These are phyloP conservation scores for Drusus annulatus DNA, from an alignment of 1,140 invertebrate genomes.

Conservation along the genomic window DNA sequence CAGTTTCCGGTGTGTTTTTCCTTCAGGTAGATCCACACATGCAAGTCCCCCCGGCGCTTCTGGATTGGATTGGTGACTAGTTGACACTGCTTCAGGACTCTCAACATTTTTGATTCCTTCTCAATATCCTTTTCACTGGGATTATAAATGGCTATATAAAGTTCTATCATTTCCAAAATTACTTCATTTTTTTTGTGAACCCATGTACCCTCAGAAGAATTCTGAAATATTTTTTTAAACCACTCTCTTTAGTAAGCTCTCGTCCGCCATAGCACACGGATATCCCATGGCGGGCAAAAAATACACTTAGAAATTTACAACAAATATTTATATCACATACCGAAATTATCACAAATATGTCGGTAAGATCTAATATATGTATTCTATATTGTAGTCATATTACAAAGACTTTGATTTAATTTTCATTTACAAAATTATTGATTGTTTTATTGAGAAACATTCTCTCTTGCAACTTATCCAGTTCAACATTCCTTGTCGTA, in stretches of 20 bases:
- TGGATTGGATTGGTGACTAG: slow-evolving; percentile 70
- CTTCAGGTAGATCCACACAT: slow-evolving; percentile 83
- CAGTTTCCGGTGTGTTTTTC: slow-evolving; percentile 73
- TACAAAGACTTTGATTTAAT: too few species aligned
- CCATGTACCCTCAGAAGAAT: slow-evolving; percentile 63
- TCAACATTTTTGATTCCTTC: slow-evolving; percentile 80
- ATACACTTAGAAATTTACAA: too few species aligned
- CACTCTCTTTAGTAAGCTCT: too few species aligned
- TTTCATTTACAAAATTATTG: too few species aligned
- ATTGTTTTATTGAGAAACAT: too few species aligned
- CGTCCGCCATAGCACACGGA: neutral
- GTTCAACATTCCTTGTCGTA: too few species aligned
- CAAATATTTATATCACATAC: too few species aligned
- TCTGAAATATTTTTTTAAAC: slow-evolving; percentile 1
- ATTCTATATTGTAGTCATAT: too few species aligned
- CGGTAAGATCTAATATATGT: too few species aligned
- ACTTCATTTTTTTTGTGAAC: slow-evolving; percentile 78
- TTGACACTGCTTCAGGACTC: slow-evolving; percentile 80
- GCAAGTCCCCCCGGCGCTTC: slow-evolving; percentile 83
- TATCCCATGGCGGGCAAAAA: too few species aligned
- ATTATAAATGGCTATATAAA: slow-evolving; percentile 71
- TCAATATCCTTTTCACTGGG: slow-evolving; percentile 71
- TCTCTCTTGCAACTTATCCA: too few species aligned
- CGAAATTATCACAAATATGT: too few species aligned
- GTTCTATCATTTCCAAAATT: slow-evolving; percentile 78